These are phyloP conservation scores for Apteryx owenii DNA, from an alignment of 2,113 vertebrate species.

Conservation along the genomic window DNA sequence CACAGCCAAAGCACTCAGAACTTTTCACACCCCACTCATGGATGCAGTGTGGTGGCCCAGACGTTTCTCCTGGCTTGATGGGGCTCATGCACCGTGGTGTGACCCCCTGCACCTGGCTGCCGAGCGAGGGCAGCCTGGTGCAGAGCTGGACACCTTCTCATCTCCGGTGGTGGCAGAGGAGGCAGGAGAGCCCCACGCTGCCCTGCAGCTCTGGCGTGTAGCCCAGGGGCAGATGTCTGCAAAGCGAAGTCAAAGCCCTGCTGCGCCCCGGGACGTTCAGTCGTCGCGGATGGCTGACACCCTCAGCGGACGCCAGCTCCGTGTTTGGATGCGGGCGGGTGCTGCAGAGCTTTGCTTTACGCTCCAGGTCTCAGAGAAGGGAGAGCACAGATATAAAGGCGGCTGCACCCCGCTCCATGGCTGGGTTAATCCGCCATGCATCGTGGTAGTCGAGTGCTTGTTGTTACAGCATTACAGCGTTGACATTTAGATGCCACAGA, in stretches of 20 bases:
- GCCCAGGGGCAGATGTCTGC: too few species aligned
- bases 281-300: neutral
- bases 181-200: too few species aligned
- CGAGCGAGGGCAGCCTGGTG: too few species aligned
- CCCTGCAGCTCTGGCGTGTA: too few species aligned
- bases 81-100: fast-evolving
- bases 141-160: too few species aligned
- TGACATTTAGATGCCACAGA: slow-evolving; percentile 1
- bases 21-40: neutral
- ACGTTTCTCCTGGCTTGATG: neutral
- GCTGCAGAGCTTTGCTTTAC: neutral
- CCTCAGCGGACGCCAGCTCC: neutral
- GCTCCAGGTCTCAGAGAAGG: neutral
- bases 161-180: too few species aligned
- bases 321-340: neutral
- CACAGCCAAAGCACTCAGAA: neutral
- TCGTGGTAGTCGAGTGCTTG: neutral
- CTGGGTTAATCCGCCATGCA: neutral
- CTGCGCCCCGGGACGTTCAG: neutral
- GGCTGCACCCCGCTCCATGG: neutral
- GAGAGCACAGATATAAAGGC: neutral
- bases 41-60: fast-evolving
- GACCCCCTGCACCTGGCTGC: neutral
- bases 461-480: neutral
- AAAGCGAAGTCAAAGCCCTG: too few species aligned